Percentiles rank a stretch among this genome's conserved stretches.
Evolutionary conservation across 2,888 invertebrate species (phyloP).

Genomic region (Harmothoe impar): DNA sequence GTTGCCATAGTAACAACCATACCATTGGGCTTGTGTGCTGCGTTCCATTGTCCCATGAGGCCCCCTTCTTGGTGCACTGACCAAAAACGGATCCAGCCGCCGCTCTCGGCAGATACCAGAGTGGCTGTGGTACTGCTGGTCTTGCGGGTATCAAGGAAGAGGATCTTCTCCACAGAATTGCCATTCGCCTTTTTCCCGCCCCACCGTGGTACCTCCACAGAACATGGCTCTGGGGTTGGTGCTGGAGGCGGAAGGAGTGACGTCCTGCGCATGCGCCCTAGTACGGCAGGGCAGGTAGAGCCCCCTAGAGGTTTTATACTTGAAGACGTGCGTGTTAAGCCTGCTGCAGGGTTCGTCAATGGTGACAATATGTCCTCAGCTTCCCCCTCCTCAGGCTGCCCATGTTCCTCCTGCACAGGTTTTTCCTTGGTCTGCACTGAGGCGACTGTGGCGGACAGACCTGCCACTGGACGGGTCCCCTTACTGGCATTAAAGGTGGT

Average conservation of each 20-base stretch:
- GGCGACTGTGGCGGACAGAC: background rate
- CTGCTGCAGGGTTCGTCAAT: background rate
- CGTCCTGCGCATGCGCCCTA: background rate
- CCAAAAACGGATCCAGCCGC: constrained; percentile 90
- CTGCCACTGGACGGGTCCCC: background rate
- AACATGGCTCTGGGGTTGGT: background rate
- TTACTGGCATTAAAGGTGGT: constrained; percentile 24
- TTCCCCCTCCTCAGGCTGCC: too few relatives aligned
- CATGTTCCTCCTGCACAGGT: too few relatives aligned
- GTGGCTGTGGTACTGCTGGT: constrained; percentile 38
- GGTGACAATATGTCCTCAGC: too few relatives aligned
- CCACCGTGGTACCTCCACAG: background rate
- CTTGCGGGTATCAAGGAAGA: constrained; percentile 35
- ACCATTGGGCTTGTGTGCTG: constrained; percentile 87
- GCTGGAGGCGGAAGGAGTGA: background rate
- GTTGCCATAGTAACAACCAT: constrained; percentile 88
- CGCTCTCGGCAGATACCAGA: constrained; percentile 89
- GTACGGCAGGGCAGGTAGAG: background rate
- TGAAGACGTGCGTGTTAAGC: background rate
- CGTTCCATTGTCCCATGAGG: constrained; percentile 88
- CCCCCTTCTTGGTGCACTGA: constrained; percentile 91
- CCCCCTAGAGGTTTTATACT: background rate
- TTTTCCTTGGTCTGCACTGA: too few relatives aligned
- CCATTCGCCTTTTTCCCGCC: background rate
- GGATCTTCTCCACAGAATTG: constrained; percentile 42